These are phyloP conservation scores for Plemyria rubiginata DNA, from an alignment of 2,888 invertebrate genomes.

Conservation along the genomic window DNA sequence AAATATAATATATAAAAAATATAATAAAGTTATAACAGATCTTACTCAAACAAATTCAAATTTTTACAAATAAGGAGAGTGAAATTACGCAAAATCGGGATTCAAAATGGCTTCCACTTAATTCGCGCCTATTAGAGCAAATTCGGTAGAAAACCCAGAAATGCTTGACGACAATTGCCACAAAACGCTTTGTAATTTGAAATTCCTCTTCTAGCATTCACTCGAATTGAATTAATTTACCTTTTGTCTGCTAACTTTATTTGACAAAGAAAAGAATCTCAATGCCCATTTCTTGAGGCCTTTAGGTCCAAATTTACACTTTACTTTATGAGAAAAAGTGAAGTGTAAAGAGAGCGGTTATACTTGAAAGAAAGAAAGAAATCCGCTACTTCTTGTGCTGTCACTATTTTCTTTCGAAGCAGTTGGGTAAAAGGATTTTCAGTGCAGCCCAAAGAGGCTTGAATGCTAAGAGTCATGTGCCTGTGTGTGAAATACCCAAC, in stretches of 20 bases:
- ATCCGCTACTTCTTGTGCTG: too few relatives aligned
- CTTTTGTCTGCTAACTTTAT: conserved; percentile 5
- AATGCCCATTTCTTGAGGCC: not conserved
- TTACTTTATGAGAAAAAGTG: too few relatives aligned
- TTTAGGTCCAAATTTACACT: not conserved
- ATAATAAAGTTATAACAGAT: too few relatives aligned
- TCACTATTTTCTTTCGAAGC: too few relatives aligned
- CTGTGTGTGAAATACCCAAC: too few relatives aligned
- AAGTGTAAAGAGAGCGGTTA: too few relatives aligned
- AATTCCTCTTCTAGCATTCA: conserved; percentile 18
- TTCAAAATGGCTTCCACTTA: conserved; percentile 15
- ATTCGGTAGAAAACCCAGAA: conserved; percentile 14
- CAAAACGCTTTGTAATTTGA: conserved; percentile 28
- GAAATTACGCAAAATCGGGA: conserved; percentile 12
- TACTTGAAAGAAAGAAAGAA: too few relatives aligned
- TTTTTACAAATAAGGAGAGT: conserved; percentile 7
- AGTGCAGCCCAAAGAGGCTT: too few relatives aligned
- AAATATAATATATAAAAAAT: too few relatives aligned
- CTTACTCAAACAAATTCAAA: conserved; percentile 3
- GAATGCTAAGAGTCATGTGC: too few relatives aligned
- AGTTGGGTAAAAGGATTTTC: too few relatives aligned
- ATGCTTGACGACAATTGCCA: conserved; percentile 21
- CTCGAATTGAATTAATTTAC: conserved; percentile 12
- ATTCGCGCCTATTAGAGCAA: conserved; percentile 15
- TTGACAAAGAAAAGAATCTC: not conserved